Base-by-base conservation (phyloP, 2,888 invertebrate genomes). In the Amblyteles armatorius region DNA sequence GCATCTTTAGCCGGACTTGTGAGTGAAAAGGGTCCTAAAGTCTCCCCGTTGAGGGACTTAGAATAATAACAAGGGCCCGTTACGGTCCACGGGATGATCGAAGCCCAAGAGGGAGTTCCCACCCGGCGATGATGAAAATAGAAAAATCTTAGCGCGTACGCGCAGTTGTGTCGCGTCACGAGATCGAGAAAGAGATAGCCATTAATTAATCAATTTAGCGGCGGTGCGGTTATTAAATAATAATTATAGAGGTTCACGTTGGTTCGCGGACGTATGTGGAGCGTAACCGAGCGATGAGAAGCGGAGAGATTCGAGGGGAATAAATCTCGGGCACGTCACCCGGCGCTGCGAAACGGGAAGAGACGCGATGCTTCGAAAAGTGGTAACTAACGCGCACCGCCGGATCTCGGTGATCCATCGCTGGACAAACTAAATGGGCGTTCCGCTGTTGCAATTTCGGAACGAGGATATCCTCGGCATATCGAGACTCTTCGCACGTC, bases 191-290 rank as follows among this genome's bases (percentile, higher is more conserved):
- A 16, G 55, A 87, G 87, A 87, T 87, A 88, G 86, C 88, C 86
- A 87, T 88, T 89, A 90, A 90, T 90, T 90, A 90, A 90, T 88
- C 89, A 88, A 88, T 87, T 88, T 88, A 85, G 78, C 86, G 81
- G 19, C 84, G 84, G 84, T 72, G 85, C 71, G 82, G 87, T 90
- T 89, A 88, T 88, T 89, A 89, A 86, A 87, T 88, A 88, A 88
- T 88, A 88, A 89, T 90, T 88, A 87, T 79, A 85, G 78, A 86
- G 88, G 69, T 82, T 87, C 79, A 83, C 68, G 55, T 69, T 78
- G 68, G 65, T 81, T 76, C 48, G 83, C 26, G n/a, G 67, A 72
- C 72, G 79, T 86, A 86, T 87, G 76, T 87, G 79, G 85, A 87
- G 86, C 82, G 60, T 22, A 19, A 60, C 76, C 55, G 72, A 85